These are phyloP conservation scores for Clunio marinus DNA, from an alignment of 2,888 invertebrate species.

Conservation along the genomic window DNA sequence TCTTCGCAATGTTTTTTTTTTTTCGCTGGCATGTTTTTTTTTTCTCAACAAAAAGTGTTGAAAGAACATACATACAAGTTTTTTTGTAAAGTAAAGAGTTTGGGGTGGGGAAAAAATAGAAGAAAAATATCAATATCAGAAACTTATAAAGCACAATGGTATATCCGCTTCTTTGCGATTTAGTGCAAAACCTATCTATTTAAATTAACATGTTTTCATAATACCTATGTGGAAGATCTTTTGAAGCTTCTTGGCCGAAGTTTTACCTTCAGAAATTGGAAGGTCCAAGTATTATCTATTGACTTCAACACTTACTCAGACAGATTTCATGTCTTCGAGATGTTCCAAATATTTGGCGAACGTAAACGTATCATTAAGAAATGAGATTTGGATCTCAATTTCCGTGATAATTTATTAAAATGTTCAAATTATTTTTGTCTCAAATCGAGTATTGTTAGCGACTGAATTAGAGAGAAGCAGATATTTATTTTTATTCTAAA, in stretches of 20 bases:
- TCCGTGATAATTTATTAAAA: conserved; percentile 27
- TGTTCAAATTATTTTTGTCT: not conserved
- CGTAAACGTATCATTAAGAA: not conserved
- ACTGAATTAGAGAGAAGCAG: not conserved
- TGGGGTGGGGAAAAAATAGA: too few relatives aligned
- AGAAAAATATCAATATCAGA: too few relatives aligned
- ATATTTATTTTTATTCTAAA: conserved; percentile 12
- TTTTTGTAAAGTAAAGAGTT: too few relatives aligned
- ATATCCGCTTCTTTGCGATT: not conserved
- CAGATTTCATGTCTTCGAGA: not conserved
- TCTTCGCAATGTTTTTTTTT: too few relatives aligned
- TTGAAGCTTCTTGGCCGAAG: not conserved
- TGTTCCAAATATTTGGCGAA: not conserved
- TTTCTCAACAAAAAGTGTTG: too few relatives aligned
- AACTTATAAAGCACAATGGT: conserved; percentile 5
- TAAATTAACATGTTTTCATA: not conserved
- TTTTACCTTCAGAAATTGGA: not conserved
- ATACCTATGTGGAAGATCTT: too few relatives aligned
- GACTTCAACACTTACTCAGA: not conserved
- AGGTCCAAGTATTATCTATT: conserved; percentile 4
- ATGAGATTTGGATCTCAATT: not conserved
- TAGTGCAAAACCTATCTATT: not conserved
- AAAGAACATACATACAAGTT: too few relatives aligned
- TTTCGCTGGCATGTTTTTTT: too few relatives aligned
- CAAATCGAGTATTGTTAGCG: conserved; percentile 4